Evolutionary conservation across 2,797 vertebrate genomes (phyloP), one percentile per base, ranked within the genome.

Genomic region (Acomys russatus): DNA sequence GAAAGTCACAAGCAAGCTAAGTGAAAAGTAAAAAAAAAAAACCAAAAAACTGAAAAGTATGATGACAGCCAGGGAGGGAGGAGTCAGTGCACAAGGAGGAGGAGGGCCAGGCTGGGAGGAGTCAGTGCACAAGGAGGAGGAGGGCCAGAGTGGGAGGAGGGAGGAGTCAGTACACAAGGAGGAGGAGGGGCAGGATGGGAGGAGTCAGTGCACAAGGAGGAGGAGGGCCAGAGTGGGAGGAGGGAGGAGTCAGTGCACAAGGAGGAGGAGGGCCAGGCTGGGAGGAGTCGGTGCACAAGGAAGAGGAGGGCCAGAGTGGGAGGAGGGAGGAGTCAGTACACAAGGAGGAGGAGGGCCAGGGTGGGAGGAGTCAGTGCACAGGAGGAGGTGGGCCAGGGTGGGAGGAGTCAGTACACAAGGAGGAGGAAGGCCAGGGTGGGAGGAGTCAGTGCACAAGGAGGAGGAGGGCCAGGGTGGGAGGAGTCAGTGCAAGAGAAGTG

Each of bases 1-100:
- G 96, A 93, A 96, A 96, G 96, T 95, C 95, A 94, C 71, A 97
- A 91, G 86, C 89, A 84, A 94, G 83, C 94, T 97, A 97, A 97
- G 71, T 97, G 95, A 97, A 97, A 97, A 79, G 95, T 97, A 97
- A 94, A 97, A 97, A 78, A 92, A 97, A 97, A 96, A 96, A 95
- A 76, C 12, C 90, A 96, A 59, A 90, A 90, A 44, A 44, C n/a
- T 44, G 44, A 44, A 44, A 44, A 44, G 44, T 44, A 44, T 44
- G 44, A 44, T 44, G 91, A 74, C 54, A 91, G n/a, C 0, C 1
- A 3, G 28, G 35, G 28, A 91, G 61, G 30, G 2, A 90, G 61
- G 71, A 38, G 96, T 84, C 3, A 70, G 49, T 68, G 30, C n/a
- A 17, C 54, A 44, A 44, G 44, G 44, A 44, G 44, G 44, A 4